Percentiles rank a stretch among this genome's conserved stretches.
Evolutionary conservation across 2,113 vertebrate genomes (phyloP).

Genomic region (Puffinus mauretanicus): DNA sequence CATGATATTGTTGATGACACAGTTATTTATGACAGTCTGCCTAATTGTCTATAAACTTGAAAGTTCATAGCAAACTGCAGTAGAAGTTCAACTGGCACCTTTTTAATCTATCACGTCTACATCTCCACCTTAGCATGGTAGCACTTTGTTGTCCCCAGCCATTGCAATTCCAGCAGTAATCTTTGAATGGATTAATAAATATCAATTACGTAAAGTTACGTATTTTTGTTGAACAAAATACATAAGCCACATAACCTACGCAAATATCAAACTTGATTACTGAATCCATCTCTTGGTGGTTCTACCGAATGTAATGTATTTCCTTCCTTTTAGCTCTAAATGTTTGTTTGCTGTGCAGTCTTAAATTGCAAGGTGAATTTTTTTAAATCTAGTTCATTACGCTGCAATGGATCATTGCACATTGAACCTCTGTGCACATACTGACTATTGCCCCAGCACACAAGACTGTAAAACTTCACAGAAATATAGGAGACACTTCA

Average conservation of each 20-base stretch:
- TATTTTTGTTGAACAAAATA: background rate
- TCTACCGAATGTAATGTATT: background rate
- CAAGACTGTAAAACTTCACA: background rate
- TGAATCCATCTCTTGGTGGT: background rate
- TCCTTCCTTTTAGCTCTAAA: background rate
- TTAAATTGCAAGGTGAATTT: background rate
- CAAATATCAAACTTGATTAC: background rate
- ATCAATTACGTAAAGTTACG: accelerated
- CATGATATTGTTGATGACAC: background rate
- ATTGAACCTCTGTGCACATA: background rate
- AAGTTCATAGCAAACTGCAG: background rate
- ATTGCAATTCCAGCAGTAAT: background rate
- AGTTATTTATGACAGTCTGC: background rate
- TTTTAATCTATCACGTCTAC: background rate
- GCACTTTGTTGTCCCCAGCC: background rate
- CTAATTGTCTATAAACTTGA: background rate
- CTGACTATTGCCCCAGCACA: background rate
- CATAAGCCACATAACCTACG: background rate
- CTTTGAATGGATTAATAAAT: background rate
- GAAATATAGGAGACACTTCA: background rate
- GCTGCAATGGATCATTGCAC: background rate
- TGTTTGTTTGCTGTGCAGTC: background rate
- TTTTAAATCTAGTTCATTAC: background rate
- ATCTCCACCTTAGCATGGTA: too few species aligned
- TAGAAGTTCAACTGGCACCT: background rate